Evolutionary conservation across 2,113 vertebrate genomes (phyloP).

Genomic region (Rattus rattus): DNA sequence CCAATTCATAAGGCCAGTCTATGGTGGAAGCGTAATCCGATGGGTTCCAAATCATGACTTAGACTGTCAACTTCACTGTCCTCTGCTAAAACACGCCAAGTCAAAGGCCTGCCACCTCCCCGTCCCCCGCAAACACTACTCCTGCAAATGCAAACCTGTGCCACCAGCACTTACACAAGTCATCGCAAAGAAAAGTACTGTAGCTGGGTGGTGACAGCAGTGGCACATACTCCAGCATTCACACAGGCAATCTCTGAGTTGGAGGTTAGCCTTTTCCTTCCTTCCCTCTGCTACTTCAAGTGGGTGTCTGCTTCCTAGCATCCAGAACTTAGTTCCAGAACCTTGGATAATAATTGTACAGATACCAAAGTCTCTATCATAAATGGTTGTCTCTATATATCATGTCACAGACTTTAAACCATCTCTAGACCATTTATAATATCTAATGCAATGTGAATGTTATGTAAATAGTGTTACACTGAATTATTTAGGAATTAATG

Average conservation of each 20-base stretch:
- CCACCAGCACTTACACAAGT: not conserved
- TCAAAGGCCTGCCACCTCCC: not conserved
- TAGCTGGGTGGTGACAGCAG: not conserved
- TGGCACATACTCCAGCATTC: not conserved
- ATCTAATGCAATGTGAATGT: not conserved
- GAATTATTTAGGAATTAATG: not conserved
- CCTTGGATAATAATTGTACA: not conserved
- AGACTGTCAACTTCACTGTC: not conserved
- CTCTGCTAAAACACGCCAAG: not conserved
- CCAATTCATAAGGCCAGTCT: not conserved
- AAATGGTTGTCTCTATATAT: not conserved
- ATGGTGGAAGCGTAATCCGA: not conserved
- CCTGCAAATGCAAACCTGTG: not conserved
- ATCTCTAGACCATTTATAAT: not conserved
- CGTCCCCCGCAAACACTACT: not conserved
- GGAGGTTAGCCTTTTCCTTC: not conserved
- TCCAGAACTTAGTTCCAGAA: not conserved
- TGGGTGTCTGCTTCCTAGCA: too few relatives aligned
- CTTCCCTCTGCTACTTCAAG: not conserved
- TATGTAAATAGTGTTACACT: not conserved
- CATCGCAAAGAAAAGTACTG: not conserved
- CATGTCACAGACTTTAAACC: not conserved
- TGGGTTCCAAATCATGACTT: not conserved
- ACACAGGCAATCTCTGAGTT: not conserved
- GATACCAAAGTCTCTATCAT: not conserved